phyloP scores from a whole-genome alignment of 2,797 vertebrate species.

The Crenichthys baileyi region DNA sequence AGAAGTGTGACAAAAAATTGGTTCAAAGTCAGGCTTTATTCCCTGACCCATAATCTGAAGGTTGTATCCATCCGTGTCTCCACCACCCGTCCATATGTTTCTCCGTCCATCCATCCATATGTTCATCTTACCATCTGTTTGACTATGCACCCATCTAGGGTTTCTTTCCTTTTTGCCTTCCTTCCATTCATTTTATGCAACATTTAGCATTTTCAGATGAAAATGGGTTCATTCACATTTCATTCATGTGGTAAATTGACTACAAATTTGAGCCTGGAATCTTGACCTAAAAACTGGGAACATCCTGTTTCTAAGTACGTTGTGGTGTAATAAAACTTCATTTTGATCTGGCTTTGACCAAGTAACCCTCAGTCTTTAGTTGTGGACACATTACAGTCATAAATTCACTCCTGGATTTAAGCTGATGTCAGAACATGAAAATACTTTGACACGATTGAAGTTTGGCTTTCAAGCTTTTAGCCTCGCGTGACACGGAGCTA shows the following conservation, averaged over 20 bases:
- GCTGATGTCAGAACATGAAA: not conserved
- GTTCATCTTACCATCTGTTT: not conserved
- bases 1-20: not conserved
- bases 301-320: too few relatives aligned
- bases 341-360: not conserved
- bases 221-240: too few relatives aligned
- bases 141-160: not conserved
- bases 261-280: too few relatives aligned
- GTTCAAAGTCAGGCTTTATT: too few relatives aligned
- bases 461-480: not conserved
- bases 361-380: not conserved
- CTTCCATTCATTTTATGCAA: not conserved
- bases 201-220: too few relatives aligned
- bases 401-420: not conserved
- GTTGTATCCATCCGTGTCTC: too few relatives aligned
- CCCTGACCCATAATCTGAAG: not conserved
- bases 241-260: too few relatives aligned
- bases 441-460: not conserved
- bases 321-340: not conserved
- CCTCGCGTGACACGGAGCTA: not conserved
- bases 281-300: too few relatives aligned
- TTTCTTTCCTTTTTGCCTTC: not conserved
- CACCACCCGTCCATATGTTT: too few relatives aligned
- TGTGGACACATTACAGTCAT: slow-evolving; percentile 4
- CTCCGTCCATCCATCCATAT: too few relatives aligned